A percentile compares a stretch with the other conserved stretches of the same genome.
Conservation (phyloP, 2,113 vertebrate species). For the Silurus meridionalis region DNA sequence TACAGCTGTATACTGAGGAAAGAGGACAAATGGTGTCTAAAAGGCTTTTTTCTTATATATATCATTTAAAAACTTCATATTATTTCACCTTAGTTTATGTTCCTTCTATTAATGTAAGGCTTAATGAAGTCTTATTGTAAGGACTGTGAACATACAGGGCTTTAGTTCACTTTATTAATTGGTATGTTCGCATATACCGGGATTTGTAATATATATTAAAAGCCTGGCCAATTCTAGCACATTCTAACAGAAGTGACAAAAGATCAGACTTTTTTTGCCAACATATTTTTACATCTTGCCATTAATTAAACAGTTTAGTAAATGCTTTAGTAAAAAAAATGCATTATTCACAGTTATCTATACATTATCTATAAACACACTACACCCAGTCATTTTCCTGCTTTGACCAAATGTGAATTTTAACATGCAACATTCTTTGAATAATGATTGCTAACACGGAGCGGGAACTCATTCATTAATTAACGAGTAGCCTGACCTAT, state of each 20-base stretch:
- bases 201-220: background rate
- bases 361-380: background rate
- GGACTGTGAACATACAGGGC: background rate
- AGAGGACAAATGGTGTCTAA: background rate
- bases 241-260: background rate
- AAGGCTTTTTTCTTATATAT: background rate
- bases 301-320: background rate
- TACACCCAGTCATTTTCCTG: background rate
- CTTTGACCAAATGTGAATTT: background rate
- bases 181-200: background rate
- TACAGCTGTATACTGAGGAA: background rate
- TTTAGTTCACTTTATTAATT: background rate
- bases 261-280: background rate
- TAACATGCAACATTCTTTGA: background rate
- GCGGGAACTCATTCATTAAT: background rate
- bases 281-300: background rate
- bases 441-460: too few species aligned
- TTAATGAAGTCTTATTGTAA: background rate
- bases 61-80: background rate
- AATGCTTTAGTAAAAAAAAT: background rate
- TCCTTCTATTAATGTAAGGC: background rate
- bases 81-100: background rate
- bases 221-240: background rate
- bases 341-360: background rate
- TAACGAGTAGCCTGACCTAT: background rate